A percentile compares a stretch with the other conserved stretches of the same genome.
Conservation (phyloP, 2,113 vertebrate genomes). For the Chloebia gouldiae region DNA sequence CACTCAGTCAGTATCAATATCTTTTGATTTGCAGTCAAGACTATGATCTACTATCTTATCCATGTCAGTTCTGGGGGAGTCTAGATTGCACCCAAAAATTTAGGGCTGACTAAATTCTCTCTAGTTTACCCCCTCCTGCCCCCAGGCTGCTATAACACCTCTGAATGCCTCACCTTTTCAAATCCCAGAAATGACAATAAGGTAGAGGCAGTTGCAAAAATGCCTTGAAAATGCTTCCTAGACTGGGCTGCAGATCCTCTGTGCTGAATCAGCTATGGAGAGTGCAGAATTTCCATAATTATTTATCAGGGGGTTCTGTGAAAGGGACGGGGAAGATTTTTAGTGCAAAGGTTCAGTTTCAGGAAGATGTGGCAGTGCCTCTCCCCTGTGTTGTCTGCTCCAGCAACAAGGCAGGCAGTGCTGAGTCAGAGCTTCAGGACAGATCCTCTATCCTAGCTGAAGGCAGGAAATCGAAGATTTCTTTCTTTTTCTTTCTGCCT, state of each 20-base stretch:
- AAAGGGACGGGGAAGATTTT: neutral
- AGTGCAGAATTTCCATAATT: neutral
- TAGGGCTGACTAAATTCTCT: neutral
- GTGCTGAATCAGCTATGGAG: neutral
- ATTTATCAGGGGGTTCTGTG: neutral
- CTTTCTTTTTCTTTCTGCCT: neutral
- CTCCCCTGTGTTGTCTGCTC: neutral
- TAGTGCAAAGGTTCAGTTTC: rapidly evolving
- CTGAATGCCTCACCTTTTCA: neutral
- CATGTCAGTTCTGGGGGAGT: neutral
- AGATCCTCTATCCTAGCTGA: neutral
- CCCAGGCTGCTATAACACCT: neutral
- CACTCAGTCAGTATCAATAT: rapidly evolving
- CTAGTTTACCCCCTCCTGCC: rapidly evolving
- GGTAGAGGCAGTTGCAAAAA: neutral
- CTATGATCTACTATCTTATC: neutral
- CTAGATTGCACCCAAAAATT: neutral
- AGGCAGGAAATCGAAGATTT: neutral
- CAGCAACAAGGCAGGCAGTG: neutral
- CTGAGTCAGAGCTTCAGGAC: neutral
- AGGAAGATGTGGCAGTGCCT: neutral
- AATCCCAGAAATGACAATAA: neutral
- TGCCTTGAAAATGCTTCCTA: neutral
- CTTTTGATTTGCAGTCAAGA: neutral
- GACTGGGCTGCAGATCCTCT: neutral